Conservation (phyloP, 2,113 vertebrate genomes). For the Perognathus longimembris region DNA sequence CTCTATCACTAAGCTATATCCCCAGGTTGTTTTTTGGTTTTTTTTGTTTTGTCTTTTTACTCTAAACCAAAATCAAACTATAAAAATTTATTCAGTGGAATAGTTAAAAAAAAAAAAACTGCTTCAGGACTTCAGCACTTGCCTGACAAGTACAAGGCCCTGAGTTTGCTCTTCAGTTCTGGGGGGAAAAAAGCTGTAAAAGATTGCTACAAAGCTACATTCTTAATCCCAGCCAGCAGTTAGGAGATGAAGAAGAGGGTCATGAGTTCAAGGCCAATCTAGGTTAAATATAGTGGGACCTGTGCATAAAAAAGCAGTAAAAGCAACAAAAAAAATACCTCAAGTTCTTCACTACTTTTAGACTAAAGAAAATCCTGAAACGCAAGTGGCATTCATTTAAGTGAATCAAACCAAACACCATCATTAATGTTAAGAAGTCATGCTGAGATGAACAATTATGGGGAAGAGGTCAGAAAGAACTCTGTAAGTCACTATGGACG, state of each 20-base stretch:
- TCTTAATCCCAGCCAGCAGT: no score
- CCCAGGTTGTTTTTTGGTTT: conserved; percentile 1
- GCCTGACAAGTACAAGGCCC: no score
- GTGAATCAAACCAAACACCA: conserved; percentile 18
- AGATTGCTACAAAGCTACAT: neutral
- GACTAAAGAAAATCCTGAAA: neutral
- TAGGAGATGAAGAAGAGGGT: no score
- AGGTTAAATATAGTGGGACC: no score
- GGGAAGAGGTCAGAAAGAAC: no score
- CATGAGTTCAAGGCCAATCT: no score
- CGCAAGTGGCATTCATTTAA: neutral
- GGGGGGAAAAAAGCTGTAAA: no score
- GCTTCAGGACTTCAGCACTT: neutral
- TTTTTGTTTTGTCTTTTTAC: neutral
- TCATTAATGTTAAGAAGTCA: conserved; percentile 30
- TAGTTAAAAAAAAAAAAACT: conserved; percentile 43
- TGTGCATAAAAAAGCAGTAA: no score
- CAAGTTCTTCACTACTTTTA: conserved; percentile 18
- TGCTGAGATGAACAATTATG: neutral
- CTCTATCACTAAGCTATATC: no score
- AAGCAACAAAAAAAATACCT: neutral
- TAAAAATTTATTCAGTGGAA: conserved; percentile 25
- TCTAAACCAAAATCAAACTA: conserved; percentile 4
- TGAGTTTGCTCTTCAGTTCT: no score
- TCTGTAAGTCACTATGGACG: neutral